Evolutionary conservation across 2,797 vertebrate species (phyloP).

Genomic region (Pangasius mekongensis): DNA sequence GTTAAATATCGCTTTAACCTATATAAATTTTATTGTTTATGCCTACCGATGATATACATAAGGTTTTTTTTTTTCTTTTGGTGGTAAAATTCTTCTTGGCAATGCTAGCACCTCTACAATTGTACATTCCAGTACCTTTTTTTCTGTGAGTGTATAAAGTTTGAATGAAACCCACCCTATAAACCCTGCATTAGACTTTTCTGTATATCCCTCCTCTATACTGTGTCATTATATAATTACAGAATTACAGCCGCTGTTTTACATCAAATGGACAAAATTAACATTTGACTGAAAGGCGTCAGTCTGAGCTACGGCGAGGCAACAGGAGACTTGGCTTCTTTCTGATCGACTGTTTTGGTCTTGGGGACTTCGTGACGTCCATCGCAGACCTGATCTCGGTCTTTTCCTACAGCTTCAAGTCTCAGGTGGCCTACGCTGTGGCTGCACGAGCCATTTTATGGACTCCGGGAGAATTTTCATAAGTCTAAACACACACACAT

Average conservation of each 20-base stretch:
- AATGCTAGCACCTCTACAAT: neutral
- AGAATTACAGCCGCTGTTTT: neutral
- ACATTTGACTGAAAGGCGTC: neutral
- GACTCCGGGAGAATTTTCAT: constrained; percentile 75
- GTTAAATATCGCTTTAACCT: no score
- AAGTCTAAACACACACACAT: constrained; percentile 66
- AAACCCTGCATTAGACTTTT: neutral
- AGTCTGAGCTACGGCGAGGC: constrained; percentile 19
- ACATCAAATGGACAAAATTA: constrained; percentile 3
- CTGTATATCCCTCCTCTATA: neutral
- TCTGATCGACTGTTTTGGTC: constrained; percentile 16
- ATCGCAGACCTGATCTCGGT: constrained; percentile 26
- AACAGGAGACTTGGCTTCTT: constrained; percentile 27
- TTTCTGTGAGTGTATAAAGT: neutral
- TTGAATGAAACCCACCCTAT: neutral
- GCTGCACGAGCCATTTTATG: constrained; percentile 78
- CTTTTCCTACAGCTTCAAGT: constrained; percentile 5
- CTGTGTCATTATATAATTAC: neutral
- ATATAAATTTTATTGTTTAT: neutral
- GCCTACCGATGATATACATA: neutral
- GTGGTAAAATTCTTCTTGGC: no score
- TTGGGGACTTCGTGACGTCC: constrained; percentile 28
- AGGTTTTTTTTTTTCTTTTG: neutral
- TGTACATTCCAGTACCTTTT: neutral
- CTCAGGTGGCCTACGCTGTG: constrained; percentile 42